Evolutionary conservation across 2,113 vertebrate genomes (phyloP).

Genomic region (Canis aureus): DNA sequence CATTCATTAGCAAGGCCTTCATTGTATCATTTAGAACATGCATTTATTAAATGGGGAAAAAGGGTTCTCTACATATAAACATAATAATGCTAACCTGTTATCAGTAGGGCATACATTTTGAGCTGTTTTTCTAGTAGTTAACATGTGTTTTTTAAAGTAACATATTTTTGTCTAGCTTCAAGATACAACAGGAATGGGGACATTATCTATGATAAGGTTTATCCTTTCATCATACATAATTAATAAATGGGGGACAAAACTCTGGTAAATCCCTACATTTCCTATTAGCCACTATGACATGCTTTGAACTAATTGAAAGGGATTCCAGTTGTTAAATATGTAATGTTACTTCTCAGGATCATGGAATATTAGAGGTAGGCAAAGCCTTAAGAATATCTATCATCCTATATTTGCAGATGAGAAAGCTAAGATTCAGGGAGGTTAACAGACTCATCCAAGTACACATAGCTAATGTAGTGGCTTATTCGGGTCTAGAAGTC

Average conservation of each 20-base stretch:
- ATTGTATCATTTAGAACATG: conserved; percentile 63
- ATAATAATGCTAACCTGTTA: conserved; percentile 61
- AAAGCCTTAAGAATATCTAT: conserved; percentile 48
- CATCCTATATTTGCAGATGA: conserved; percentile 23
- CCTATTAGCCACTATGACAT: conserved; percentile 18
- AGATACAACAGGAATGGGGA: conserved; percentile 19
- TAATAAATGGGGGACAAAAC: conserved; percentile 32
- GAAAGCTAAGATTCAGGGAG: conserved; percentile 22
- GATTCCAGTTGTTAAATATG: background rate
- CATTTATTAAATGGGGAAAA: conserved; percentile 65
- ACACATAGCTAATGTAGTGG: background rate
- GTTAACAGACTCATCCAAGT: background rate
- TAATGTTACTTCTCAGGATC: background rate
- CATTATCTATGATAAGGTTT: background rate
- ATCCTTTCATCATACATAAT: conserved; percentile 53
- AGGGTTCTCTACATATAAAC: conserved; percentile 48
- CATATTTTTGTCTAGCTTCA: conserved; percentile 28
- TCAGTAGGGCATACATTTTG: conserved; percentile 57
- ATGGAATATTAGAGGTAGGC: conserved; percentile 27
- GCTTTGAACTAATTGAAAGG: conserved; percentile 13
- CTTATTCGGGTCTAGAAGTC: conserved; percentile 30
- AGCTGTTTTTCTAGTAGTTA: conserved; percentile 55
- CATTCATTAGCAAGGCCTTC: conserved; percentile 66
- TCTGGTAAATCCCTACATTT: conserved; percentile 1
- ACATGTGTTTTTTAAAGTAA: conserved; percentile 5